Conservation (phyloP, 2,797 vertebrate genomes). For the Helarctos malayanus region DNA sequence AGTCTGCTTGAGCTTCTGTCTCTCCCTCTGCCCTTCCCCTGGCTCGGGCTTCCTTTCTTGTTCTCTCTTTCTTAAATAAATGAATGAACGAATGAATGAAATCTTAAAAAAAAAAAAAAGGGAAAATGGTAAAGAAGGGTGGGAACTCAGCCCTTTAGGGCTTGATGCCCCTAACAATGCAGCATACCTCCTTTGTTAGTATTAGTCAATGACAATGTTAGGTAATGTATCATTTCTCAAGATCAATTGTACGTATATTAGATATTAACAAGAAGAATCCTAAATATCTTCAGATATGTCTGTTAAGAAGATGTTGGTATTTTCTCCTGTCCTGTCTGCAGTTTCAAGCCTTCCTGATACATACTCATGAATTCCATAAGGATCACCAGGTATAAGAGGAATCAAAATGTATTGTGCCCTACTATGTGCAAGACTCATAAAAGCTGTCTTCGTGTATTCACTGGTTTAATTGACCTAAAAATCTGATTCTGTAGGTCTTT, state of each 20-base stretch:
- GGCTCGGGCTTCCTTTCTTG: rapidly evolving
- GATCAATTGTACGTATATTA: not conserved
- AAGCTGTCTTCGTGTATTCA: not conserved
- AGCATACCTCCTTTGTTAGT: not conserved
- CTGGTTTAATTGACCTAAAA: not conserved
- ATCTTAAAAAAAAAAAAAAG: not conserved
- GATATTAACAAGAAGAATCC: not conserved
- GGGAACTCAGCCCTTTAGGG: not conserved
- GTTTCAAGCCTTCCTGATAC: not conserved
- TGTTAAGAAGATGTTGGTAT: not conserved
- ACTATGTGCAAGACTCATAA: not conserved
- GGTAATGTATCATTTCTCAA: not conserved
- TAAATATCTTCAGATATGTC: not conserved
- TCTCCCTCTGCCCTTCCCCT: not conserved
- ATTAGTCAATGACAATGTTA: not conserved
- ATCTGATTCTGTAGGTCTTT: not conserved
- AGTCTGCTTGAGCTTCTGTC: not conserved
- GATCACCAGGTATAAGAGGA: not conserved
- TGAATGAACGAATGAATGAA: not conserved
- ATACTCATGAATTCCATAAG: not conserved
- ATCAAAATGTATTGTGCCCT: not conserved
- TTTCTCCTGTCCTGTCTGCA: not conserved
- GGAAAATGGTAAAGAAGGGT: not conserved
- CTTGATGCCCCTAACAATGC: not conserved
- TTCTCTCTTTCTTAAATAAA: not conserved